Conservation (phyloP, 2,888 invertebrate genomes). For the Hirtodrosophila cameraria region DNA sequence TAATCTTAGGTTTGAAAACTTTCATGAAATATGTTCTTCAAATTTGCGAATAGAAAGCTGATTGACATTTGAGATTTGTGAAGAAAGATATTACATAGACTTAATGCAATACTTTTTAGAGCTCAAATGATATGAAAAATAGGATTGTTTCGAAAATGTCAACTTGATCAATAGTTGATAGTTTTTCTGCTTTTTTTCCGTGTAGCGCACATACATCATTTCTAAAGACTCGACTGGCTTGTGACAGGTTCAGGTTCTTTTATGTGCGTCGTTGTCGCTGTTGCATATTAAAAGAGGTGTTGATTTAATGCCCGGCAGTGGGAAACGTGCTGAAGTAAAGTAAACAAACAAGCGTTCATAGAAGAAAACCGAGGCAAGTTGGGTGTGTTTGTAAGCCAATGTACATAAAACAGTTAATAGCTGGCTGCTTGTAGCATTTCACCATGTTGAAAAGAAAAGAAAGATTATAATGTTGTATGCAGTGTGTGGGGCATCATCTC, state of each 20-base stretch:
- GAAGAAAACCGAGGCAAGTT: background rate
- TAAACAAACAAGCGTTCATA: slow-evolving; percentile 48
- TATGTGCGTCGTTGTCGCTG: slow-evolving; percentile 15
- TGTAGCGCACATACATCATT: slow-evolving; percentile 28
- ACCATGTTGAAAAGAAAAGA: slow-evolving; percentile 34
- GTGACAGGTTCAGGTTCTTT: slow-evolving; percentile 43
- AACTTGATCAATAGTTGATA: too few species aligned
- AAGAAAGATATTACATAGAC: too few species aligned
- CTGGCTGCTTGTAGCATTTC: slow-evolving; percentile 36
- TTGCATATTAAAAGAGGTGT: slow-evolving; percentile 54
- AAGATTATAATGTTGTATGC: slow-evolving; percentile 38
- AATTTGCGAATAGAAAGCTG: too few species aligned
- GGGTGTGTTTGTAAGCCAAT: background rate
- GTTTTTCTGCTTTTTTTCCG: too few species aligned
- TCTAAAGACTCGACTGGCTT: slow-evolving; percentile 39
- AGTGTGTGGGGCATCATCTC: slow-evolving; percentile 27
- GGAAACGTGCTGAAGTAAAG: slow-evolving; percentile 44
- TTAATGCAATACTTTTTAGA: too few species aligned
- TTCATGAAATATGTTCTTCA: too few species aligned
- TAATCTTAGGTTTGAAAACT: too few species aligned
- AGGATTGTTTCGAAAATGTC: too few species aligned
- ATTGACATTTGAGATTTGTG: too few species aligned
- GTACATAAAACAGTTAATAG: slow-evolving; percentile 21
- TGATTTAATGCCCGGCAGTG: slow-evolving; percentile 45
- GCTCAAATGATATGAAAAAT: too few species aligned